Percentiles rank a stretch among this genome's conserved stretches.
Conservation (phyloP, 2,888 invertebrate genomes). For the Xanthorhoe spadicearia region DNA sequence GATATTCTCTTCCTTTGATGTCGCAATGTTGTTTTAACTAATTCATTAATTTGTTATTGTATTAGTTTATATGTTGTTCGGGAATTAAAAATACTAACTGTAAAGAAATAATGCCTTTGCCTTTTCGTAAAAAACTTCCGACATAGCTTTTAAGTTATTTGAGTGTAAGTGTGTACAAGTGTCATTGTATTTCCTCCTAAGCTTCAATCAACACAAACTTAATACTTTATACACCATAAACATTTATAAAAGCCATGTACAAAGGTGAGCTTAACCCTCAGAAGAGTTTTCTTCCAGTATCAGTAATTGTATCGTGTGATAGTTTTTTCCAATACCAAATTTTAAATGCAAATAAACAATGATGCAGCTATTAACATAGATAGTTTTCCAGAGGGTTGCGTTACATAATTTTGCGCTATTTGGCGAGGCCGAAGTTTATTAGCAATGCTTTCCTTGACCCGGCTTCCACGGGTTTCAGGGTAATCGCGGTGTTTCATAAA, state of each 20-base stretch:
- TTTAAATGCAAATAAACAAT: neutral
- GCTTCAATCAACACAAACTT: neutral
- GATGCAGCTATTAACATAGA: neutral
- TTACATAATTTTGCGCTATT: conserved; percentile 49
- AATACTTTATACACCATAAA: too few relatives aligned
- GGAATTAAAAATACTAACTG: conserved; percentile 50
- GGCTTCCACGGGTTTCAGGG: conserved; percentile 35
- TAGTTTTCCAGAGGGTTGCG: conserved; percentile 28
- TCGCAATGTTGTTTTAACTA: conserved; percentile 58
- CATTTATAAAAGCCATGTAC: too few relatives aligned
- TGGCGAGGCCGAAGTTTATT: conserved; percentile 50
- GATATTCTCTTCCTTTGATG: conserved; percentile 72
- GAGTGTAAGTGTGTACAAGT: too few relatives aligned
- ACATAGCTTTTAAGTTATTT: neutral
- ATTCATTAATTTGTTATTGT: conserved; percentile 64
- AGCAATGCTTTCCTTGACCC: conserved; percentile 54
- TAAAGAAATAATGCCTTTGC: conserved; percentile 34
- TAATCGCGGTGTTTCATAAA: conserved; percentile 34
- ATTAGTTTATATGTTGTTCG: conserved; percentile 53
- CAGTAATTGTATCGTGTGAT: neutral
- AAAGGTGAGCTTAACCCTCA: too few relatives aligned
- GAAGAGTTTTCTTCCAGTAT: too few relatives aligned
- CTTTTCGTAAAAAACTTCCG: neutral
- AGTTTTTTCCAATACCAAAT: neutral
- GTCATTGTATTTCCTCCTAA: too few relatives aligned